Conservation (phyloP, 2,113 vertebrate species). For the Aldabrachelys gigantea region DNA sequence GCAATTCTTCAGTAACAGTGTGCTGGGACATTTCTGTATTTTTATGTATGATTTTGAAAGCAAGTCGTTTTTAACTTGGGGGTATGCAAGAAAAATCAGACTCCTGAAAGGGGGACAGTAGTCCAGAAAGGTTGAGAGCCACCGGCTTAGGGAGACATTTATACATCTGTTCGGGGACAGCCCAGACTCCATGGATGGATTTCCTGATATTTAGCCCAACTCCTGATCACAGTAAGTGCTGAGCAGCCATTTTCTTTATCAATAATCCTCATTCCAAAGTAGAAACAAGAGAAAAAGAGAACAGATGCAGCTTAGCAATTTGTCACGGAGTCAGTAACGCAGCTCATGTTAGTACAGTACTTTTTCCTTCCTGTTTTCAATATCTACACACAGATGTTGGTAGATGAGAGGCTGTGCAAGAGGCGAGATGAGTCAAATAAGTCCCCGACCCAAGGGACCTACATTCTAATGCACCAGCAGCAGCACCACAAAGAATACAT, state of each 20-base stretch:
- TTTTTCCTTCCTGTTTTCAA: not conserved
- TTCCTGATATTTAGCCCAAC: rapidly evolving
- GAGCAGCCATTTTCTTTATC: not conserved
- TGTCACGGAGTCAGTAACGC: not conserved
- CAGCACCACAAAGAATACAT: rapidly evolving
- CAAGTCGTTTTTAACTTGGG: too few species aligned
- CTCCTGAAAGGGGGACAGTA: too few species aligned
- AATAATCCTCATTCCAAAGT: not conserved
- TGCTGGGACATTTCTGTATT: too few species aligned
- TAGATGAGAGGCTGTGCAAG: rapidly evolving
- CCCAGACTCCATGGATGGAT: not conserved
- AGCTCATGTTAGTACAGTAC: not conserved
- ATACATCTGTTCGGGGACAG: not conserved
- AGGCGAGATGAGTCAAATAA: not conserved
- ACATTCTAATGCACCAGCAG: not conserved
- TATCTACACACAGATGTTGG: not conserved
- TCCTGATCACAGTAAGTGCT: not conserved
- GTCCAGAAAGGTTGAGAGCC: too few species aligned
- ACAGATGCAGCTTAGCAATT: not conserved
- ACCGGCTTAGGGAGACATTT: not conserved
- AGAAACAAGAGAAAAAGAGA: not conserved
- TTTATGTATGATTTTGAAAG: too few species aligned
- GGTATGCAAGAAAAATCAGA: too few species aligned
- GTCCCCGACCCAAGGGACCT: not conserved
- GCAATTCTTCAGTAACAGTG: too few species aligned